Base-by-base conservation (phyloP, 1,140 invertebrate genomes). In the Hypothenemus hampei region DNA sequence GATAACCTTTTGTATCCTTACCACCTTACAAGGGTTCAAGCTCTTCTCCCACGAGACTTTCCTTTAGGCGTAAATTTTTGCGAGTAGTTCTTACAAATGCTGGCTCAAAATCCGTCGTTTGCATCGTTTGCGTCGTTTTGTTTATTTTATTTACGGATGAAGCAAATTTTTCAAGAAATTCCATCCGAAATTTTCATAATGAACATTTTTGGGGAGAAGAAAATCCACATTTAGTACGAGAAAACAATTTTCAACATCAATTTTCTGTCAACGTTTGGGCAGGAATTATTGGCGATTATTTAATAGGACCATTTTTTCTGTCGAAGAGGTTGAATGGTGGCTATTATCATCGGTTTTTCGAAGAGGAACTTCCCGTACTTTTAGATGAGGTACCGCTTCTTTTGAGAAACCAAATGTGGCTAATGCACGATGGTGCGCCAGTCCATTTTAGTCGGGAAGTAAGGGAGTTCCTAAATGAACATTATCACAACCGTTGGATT, bases 261-360 rank as follows among this genome's bases (percentile, higher is more conserved):
- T 36, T 36, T 36, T 6, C 24, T 6, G 24, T 26, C 5, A 26
- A 26, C 11, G 24, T 40, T n/a, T n/a, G n/a, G n/a, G n/a, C n/a
- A n/a, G n/a, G n/a, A n/a, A n/a, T n/a, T n/a, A n/a, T n/a, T n/a
- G n/a, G n/a, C n/a, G n/a, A n/a, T n/a, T n/a, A n/a, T n/a, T n/a
- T 44, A 21, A 22, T 19, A 23, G 22, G 18, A 23, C 22, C 41
- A 44, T 44, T 44, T 44, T 23, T 44, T 40, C 20, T 44, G 41
- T n/a, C 20, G 11, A 7, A 10, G 15, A 36, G 33, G 15, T 15
- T 36, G 13, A 36, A 36, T 6, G 33, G 13, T 5, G 6, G 13
- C 4, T 11, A 36, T 36, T 7, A 36, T 36, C 33, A 13, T 8
- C 33, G 13, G 13, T 36, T 36, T 15, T 13, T 7, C 7, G 33